Percentiles rank a stretch among this genome's conserved stretches.
Evolutionary conservation across 2,888 invertebrate genomes (phyloP).

Genomic region (Lithophane socia): DNA sequence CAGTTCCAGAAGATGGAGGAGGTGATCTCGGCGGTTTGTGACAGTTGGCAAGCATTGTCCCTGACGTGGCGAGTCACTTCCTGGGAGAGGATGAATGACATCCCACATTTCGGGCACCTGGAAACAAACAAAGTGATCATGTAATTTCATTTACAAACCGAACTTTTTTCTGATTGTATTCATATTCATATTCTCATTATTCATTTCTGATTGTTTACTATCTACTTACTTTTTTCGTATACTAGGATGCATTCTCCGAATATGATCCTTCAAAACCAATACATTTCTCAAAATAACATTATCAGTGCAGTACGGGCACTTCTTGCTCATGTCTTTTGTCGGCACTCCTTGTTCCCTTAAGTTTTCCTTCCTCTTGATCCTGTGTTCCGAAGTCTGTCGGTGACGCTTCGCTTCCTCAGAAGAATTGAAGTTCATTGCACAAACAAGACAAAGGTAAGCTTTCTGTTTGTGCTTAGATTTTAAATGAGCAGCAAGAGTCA

Average conservation of each 20-base stretch:
- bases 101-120: constrained; percentile 94
- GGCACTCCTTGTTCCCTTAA: constrained; percentile 80
- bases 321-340: constrained; percentile 84
- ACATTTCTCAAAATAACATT: constrained; percentile 87
- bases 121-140: constrained; percentile 63
- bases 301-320: constrained; percentile 91
- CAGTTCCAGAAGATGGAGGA: constrained; percentile 89
- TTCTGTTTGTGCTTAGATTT: constrained; percentile 91
- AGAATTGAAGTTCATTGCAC: constrained; percentile 91
- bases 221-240: constrained; percentile 91
- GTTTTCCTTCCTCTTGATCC: constrained; percentile 89
- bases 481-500: constrained; percentile 93
- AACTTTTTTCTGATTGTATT: background rate
- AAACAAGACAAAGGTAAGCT: constrained; percentile 93
- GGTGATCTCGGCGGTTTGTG: constrained; percentile 66
- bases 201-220: background rate
- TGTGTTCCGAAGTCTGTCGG: constrained; percentile 92
- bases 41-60: constrained; percentile 90
- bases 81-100: constrained; percentile 93
- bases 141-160: background rate
- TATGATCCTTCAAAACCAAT: constrained; percentile 91
- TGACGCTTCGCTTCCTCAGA: constrained; percentile 92
- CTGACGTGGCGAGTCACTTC: constrained; percentile 94
- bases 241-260: constrained; percentile 91
- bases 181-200: too few relatives aligned